Percentiles rank a stretch among this genome's conserved stretches.
phyloP scores from a whole-genome alignment of 2,888 invertebrate genomes.

The Euclidia mi region DNA sequence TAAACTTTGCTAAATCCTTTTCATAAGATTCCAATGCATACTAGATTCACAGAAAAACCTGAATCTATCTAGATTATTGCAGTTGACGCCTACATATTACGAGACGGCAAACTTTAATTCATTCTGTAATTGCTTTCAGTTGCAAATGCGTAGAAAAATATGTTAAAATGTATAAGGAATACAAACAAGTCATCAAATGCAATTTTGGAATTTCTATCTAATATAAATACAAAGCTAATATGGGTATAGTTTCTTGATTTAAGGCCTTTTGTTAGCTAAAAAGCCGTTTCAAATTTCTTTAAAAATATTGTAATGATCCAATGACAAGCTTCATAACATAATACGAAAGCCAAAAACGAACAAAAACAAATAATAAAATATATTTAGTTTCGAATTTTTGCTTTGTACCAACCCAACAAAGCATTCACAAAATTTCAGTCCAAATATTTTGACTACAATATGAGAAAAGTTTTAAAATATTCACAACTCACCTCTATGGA shows the following conservation, averaged over 20 bases:
- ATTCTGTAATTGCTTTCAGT: conserved; percentile 6
- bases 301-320: too few species aligned
- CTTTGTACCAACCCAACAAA: neutral
- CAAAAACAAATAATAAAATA: conserved; percentile 1
- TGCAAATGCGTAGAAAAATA: neutral
- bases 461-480: conserved; percentile 8
- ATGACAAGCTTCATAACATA: neutral
- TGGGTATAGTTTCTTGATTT: too few species aligned
- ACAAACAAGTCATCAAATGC: too few species aligned
- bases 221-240: too few species aligned
- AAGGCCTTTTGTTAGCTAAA: too few species aligned
- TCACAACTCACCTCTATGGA: conserved; percentile 92
- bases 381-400: neutral
- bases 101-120: conserved; percentile 9
- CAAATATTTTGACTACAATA: conserved; percentile 1
- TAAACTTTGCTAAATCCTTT: too few species aligned
- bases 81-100: conserved; percentile 8
- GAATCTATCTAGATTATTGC: conserved; percentile 6
- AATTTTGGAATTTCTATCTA: too few species aligned
- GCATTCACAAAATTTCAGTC: neutral
- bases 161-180: too few species aligned
- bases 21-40: neutral
- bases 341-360: neutral
- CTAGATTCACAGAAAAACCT: neutral
- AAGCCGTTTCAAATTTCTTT: too few species aligned